These are phyloP conservation scores for Porites rus DNA, from an alignment of 92 coral and sea anemone genomes.

Conservation along the genomic window DNA sequence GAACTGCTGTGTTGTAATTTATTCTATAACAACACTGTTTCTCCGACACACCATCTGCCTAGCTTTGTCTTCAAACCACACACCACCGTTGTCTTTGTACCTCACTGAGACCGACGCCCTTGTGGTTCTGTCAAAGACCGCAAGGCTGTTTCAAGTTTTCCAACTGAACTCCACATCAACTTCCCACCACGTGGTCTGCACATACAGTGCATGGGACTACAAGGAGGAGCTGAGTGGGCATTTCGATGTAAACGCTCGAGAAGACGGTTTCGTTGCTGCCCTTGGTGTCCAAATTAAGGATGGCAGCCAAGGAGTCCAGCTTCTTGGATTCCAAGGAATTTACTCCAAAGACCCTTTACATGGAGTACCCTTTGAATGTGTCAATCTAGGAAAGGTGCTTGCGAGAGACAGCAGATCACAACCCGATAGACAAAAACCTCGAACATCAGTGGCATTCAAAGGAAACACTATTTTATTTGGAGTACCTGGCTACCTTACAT, in stretches of 20 bases:
- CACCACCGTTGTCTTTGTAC: conserved; percentile 46
- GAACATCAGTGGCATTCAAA: conserved; percentile 53
- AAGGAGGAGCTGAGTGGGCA: conserved; percentile 42
- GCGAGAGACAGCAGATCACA: conserved; percentile 42
- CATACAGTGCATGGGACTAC: not conserved
- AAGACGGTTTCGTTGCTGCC: conserved; percentile 67
- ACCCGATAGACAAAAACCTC: conserved; percentile 20
- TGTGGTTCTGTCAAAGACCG: conserved; percentile 54
- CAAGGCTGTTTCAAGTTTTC: conserved; percentile 51
- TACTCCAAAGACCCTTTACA: conserved; percentile 40
- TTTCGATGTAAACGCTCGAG: conserved; percentile 52
- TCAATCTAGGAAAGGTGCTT: conserved; percentile 49
- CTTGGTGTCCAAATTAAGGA: conserved; percentile 73
- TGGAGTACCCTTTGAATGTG: conserved; percentile 22
- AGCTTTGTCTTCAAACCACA: conserved; percentile 4
- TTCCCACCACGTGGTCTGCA: conserved; percentile 38
- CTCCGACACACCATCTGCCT: conserved; percentile 44
- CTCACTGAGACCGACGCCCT: conserved; percentile 69
- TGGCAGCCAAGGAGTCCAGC: conserved; percentile 84
- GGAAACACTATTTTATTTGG: conserved; percentile 66
- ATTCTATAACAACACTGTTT: conserved; percentile 43
- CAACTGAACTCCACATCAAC: conserved; percentile 36
- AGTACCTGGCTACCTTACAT: conserved; percentile 59
- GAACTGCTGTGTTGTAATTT: conserved; percentile 40
- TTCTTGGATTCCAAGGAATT: conserved; percentile 65